These are phyloP conservation scores for Lichenostomus cassidix DNA, from an alignment of 2,113 vertebrate genomes.

Conservation along the genomic window DNA sequence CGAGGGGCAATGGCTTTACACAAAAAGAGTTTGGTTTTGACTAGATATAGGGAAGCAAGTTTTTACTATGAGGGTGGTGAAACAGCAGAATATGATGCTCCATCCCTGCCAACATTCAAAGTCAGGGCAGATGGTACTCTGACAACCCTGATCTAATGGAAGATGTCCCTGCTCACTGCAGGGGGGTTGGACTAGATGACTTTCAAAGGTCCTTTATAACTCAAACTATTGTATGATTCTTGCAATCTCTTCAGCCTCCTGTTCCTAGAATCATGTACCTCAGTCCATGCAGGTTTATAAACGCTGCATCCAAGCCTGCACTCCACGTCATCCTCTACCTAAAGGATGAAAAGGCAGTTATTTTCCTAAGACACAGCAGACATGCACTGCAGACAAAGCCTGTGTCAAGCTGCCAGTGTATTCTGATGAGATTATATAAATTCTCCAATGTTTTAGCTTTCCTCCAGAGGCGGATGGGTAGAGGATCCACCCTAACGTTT, in stretches of 20 bases:
- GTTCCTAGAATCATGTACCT: not conserved
- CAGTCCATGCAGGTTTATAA: not conserved
- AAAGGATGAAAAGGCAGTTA: not conserved
- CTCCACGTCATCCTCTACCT: not conserved
- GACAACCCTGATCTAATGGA: not conserved
- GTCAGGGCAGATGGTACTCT: not conserved
- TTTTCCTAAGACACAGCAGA: not conserved
- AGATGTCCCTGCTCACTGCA: too few relatives aligned
- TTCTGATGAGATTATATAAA: not conserved
- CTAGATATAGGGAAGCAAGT: not conserved
- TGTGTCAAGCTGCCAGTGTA: not conserved
- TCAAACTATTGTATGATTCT: not conserved
- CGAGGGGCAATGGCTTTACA: not conserved
- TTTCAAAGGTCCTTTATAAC: not conserved
- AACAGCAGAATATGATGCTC: fast-evolving
- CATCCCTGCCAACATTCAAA: not conserved
- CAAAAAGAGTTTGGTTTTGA: not conserved
- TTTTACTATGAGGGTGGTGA: fast-evolving
- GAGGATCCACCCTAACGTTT: not conserved
- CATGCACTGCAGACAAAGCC: not conserved
- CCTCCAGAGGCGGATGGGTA: not conserved
- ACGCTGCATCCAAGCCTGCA: not conserved
- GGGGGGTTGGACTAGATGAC: not conserved
- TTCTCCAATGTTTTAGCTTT: not conserved
- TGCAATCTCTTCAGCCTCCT: not conserved